Conservation (phyloP, 2,888 invertebrate genomes). For the Tiliacea citrago region DNA sequence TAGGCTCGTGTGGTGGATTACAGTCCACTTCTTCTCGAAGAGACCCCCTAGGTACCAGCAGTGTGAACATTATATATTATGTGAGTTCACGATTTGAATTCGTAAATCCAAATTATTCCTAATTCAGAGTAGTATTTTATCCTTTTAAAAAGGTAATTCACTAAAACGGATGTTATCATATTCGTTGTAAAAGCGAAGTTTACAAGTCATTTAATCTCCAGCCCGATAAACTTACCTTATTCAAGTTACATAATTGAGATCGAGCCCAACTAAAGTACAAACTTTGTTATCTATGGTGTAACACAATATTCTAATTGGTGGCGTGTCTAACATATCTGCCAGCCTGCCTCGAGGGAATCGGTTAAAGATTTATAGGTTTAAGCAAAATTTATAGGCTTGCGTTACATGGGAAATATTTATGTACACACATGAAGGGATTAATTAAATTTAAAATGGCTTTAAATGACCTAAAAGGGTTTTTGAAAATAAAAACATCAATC, state of each 20-base stretch:
- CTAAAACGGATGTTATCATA: neutral
- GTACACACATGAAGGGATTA: neutral
- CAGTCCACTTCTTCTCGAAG: too few relatives aligned
- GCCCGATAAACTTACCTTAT: slow-evolving; percentile 6
- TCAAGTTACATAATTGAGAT: slow-evolving; percentile 15
- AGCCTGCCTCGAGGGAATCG: neutral
- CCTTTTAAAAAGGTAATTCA: too few relatives aligned
- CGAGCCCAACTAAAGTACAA: slow-evolving; percentile 1
- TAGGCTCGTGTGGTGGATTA: too few relatives aligned
- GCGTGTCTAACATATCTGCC: neutral
- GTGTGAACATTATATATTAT: too few relatives aligned
- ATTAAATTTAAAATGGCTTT: neutral
- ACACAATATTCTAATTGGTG: slow-evolving; percentile 29
- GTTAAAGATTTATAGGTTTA: slow-evolving; percentile 26
- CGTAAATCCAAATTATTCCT: too few relatives aligned
- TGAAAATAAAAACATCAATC: too few relatives aligned
- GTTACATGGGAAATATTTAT: neutral
- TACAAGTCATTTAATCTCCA: neutral
- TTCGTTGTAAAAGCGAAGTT: neutral
- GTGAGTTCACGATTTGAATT: too few relatives aligned
- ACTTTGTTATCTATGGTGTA: neutral
- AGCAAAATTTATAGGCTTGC: neutral
- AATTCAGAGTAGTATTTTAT: too few relatives aligned
- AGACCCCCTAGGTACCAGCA: too few relatives aligned
- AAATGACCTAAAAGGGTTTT: fast-evolving